phyloP scores from a whole-genome alignment of 1,140 invertebrate genomes.

The Archegozetes longisetosus region DNA sequence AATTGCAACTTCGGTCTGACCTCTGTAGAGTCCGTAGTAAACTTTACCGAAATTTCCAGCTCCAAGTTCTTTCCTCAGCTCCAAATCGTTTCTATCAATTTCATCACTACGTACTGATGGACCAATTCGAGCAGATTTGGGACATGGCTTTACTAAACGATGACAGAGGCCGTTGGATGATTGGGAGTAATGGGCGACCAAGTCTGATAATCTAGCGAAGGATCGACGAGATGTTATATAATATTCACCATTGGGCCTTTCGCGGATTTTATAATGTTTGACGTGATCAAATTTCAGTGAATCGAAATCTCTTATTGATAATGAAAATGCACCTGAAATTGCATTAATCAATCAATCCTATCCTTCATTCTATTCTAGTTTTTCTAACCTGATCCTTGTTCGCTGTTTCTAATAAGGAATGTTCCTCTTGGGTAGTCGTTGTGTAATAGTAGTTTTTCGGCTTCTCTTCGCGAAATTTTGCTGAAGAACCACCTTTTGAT shows the following conservation, averaged over 20 bases:
- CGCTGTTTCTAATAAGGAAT: slow-evolving; percentile 82
- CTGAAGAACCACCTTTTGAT: slow-evolving; percentile 93
- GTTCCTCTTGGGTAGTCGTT: slow-evolving; percentile 84
- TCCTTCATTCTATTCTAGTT: too few species aligned
- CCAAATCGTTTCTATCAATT: slow-evolving; percentile 73
- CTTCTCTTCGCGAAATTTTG: slow-evolving; percentile 84
- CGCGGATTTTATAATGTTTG: slow-evolving; percentile 95
- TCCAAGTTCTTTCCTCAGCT: slow-evolving; percentile 76
- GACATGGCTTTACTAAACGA: slow-evolving; percentile 72
- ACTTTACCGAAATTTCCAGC: slow-evolving; percentile 97
- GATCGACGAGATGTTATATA: slow-evolving; percentile 81
- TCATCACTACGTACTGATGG: slow-evolving; percentile 76
- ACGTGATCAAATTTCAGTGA: slow-evolving; percentile 80
- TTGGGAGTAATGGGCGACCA: slow-evolving; percentile 73
- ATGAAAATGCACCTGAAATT: slow-evolving; percentile 63
- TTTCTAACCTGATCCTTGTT: slow-evolving; percentile 57
- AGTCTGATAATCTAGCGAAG: slow-evolving; percentile 69
- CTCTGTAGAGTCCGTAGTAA: slow-evolving; percentile 96
- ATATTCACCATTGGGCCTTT: slow-evolving; percentile 72
- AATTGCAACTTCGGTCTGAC: slow-evolving; percentile 90
- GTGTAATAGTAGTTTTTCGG: slow-evolving; percentile 77
- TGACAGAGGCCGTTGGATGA: slow-evolving; percentile 74
- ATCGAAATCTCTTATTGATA: slow-evolving; percentile 93
- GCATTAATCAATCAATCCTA: too few species aligned
- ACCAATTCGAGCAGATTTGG: slow-evolving; percentile 77